These are phyloP conservation scores for Euura lappo DNA, from an alignment of 1,140 invertebrate genomes.

Conservation along the genomic window DNA sequence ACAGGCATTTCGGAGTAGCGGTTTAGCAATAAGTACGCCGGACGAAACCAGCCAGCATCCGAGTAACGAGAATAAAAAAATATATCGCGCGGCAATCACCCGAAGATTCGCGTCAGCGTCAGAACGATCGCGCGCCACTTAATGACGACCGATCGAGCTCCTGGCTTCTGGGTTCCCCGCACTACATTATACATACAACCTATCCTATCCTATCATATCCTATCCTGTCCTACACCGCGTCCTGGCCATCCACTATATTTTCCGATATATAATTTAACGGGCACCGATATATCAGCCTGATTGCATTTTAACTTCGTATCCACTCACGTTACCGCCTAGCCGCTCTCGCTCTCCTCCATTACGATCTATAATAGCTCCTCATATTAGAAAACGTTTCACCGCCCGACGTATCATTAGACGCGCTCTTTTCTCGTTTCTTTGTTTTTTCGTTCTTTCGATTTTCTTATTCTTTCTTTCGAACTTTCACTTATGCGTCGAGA, in stretches of 20 bases:
- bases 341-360: not conserved
- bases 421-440: not conserved
- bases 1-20: not conserved
- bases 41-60: not conserved
- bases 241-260: slow-evolving; percentile 12
- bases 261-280: slow-evolving; percentile 9
- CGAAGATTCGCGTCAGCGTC: not conserved
- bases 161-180: not conserved
- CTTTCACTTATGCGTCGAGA: no score
- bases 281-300: slow-evolving; percentile 1
- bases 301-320: slow-evolving; percentile 7
- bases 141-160: slow-evolving; percentile 6
- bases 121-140: not conserved
- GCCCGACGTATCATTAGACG: no score
- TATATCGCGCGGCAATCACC: not conserved
- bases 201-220: not conserved
- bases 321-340: not conserved
- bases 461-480: not conserved
- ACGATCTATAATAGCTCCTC: not conserved
- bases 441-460: not conserved
- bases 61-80: not conserved
- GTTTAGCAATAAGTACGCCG: not conserved
- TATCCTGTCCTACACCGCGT: not conserved
- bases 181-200: not conserved
- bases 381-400: not conserved